Evolutionary conservation across 2,797 vertebrate genomes (phyloP), one percentile per base, ranked within the genome.

Genomic region (Pseudopleuronectes americanus): DNA sequence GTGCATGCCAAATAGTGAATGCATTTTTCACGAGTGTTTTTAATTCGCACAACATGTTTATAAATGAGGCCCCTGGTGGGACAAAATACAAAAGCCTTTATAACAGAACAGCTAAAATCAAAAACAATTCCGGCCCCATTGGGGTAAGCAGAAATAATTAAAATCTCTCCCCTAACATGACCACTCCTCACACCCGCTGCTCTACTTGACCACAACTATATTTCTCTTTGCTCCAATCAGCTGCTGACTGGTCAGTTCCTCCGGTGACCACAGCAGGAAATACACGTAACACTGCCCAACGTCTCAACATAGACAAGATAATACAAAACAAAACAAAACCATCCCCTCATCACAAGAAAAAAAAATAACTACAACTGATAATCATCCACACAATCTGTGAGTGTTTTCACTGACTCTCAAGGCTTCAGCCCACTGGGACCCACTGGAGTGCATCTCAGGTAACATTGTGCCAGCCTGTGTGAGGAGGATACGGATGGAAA

Each of bases 361-460:
- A 54, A 48, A 38, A 8, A 52, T 64, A 72, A 67, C 57, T 67
- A 83, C 61, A 69, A 76, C 69, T 87, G 71, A 81, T 84, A 65
- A 76, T 77, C 78, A 87, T 83, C 81, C 81, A 87, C 82, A 83
- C 76, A 68, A 76, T 72, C 68, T 80, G 68, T 38, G 81, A 82
- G 87, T 83, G 85, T 90, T 86, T 90, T 82, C 85, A 89, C 79
- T 41, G 76, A 82, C 74, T 16, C 17, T 81, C 82, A 71, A 80
- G 80, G 71, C 79, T 80, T 71, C 59, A 66, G 76, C 88, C 83
- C 77, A 75, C 70, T 64, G 79, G 70, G 68, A 86, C 76, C 76
- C 76, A 60, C 76, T 70, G 31, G 80, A 88, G 80, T 78, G 82
- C 83, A 58, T 72, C 84, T 87, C 79, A 65, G 84, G 83, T 81